Conservation (phyloP, 2,888 invertebrate genomes). For the Lissonota sp. region DNA sequence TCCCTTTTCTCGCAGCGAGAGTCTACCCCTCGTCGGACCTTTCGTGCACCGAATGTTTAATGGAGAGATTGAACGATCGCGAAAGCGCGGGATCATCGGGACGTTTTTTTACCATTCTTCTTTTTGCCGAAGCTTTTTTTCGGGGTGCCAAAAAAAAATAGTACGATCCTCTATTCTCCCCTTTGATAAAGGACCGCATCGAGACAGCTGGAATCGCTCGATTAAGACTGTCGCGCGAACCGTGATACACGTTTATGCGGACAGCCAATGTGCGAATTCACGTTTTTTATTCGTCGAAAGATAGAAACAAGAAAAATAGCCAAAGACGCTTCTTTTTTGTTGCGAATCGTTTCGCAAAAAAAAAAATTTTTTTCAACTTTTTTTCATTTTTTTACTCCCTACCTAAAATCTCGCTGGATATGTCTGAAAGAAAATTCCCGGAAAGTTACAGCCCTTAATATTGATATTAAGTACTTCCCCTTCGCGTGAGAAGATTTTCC, state of each 20-base stretch:
- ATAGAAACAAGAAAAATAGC: constrained; percentile 5
- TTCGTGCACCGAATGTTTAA: constrained; percentile 47
- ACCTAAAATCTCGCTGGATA: too few species aligned
- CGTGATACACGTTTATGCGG: not conserved
- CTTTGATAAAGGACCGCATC: not conserved
- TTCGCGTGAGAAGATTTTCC: too few species aligned
- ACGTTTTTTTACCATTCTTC: constrained; percentile 5
- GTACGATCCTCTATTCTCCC: not conserved
- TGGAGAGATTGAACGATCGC: constrained; percentile 29
- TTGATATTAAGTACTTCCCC: too few species aligned
- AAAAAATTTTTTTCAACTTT: too few species aligned
- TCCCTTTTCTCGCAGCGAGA: too few species aligned
- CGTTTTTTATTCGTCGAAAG: not conserved
- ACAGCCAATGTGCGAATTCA: not conserved
- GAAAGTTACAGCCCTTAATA: too few species aligned
- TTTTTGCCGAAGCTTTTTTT: not conserved
- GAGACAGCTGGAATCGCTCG: not conserved
- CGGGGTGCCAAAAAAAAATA: not conserved
- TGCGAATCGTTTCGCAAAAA: too few species aligned
- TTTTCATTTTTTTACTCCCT: too few species aligned
- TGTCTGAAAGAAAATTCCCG: too few species aligned
- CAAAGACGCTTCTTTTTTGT: not conserved
- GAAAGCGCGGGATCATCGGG: not conserved
- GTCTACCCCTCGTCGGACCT: not conserved
- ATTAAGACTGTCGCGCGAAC: not conserved